phyloP scores from a whole-genome alignment of 2,888 invertebrate species.

The Nymphalis urticae region DNA sequence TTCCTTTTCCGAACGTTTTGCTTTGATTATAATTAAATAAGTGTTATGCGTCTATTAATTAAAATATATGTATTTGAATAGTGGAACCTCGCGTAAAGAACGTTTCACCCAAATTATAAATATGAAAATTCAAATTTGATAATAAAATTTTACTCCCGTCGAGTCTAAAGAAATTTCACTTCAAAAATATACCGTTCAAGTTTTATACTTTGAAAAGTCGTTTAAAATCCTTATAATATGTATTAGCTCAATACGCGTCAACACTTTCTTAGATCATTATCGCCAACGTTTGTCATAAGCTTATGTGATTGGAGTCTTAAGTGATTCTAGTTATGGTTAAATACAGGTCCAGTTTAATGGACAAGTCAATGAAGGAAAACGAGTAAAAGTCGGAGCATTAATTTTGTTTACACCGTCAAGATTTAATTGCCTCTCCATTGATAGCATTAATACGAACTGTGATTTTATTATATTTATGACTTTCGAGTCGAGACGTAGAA shows the following conservation, averaged over 20 bases:
- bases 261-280: conserved; percentile 8
- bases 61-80: too few relatives aligned
- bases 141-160: too few relatives aligned
- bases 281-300: conserved; percentile 3
- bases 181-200: too few relatives aligned
- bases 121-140: too few relatives aligned
- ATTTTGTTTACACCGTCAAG: conserved; percentile 60
- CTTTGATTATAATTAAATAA: too few relatives aligned
- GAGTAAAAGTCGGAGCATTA: conserved; percentile 56
- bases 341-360: conserved; percentile 9
- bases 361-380: conserved; percentile 27
- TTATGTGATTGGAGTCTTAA: conserved; percentile 12
- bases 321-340: conserved; percentile 16
- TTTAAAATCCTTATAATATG: background rate
- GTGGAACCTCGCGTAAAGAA: too few relatives aligned
- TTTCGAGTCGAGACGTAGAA: conserved; percentile 52
- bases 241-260: background rate
- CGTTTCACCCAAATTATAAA: too few relatives aligned
- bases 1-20: too few relatives aligned
- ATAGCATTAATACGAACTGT: conserved; percentile 61
- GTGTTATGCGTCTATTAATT: too few relatives aligned
- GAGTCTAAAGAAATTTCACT: too few relatives aligned
- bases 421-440: conserved; percentile 62
- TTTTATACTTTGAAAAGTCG: too few relatives aligned
- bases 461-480: conserved; percentile 59